phyloP scores from a whole-genome alignment of 2,113 vertebrate species.

The Paramisgurnus dabryanus region DNA sequence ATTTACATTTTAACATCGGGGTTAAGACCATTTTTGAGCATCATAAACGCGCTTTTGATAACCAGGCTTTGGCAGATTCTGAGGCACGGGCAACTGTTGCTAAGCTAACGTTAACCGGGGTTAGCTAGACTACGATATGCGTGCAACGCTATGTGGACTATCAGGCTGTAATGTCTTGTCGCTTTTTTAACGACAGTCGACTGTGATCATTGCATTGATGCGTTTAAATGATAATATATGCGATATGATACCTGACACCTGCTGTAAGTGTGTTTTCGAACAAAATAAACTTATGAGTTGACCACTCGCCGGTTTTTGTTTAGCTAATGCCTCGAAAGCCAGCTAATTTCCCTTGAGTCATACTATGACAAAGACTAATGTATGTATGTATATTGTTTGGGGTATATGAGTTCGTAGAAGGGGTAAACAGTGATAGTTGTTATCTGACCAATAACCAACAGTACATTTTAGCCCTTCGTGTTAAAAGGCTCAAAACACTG shows the following conservation, averaged over 20 bases:
- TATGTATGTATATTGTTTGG: background rate
- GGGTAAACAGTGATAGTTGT: background rate
- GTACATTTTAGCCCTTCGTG: background rate
- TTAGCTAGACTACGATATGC: constrained; percentile 2
- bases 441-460: background rate
- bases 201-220: background rate
- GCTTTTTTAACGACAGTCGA: background rate
- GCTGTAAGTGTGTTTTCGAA: background rate
- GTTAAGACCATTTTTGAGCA: background rate
- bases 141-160: background rate
- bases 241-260: background rate
- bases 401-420: background rate
- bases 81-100: constrained; percentile 15
- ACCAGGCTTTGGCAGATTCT: background rate
- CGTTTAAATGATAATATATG: background rate
- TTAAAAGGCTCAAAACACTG: background rate
- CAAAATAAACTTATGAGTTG: background rate
- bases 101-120: constrained; percentile 34
- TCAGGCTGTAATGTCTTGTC: background rate
- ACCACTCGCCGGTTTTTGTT: background rate
- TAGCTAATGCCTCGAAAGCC: background rate
- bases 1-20: no score
- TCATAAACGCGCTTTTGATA: background rate
- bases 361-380: background rate
- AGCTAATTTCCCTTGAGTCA: background rate